Percentiles rank a stretch among this genome's conserved stretches.
Evolutionary conservation across 2,888 invertebrate genomes (phyloP).

Genomic region (Hemithea aestivaria): DNA sequence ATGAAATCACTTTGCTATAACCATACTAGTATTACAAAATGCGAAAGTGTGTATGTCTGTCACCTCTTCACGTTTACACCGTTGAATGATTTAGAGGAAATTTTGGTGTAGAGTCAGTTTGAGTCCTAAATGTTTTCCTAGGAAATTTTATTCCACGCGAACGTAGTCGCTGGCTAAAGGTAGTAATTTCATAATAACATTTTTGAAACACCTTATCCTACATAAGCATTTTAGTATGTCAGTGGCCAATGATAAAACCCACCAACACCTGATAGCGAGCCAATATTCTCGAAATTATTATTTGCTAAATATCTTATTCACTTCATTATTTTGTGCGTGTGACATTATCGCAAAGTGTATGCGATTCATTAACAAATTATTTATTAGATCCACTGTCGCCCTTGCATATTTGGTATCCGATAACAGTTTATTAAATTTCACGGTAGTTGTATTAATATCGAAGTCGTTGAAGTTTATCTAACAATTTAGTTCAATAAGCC

Average conservation of each 20-base stretch:
- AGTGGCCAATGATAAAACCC: not conserved
- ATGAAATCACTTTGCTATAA: too few species aligned
- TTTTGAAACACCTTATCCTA: not conserved
- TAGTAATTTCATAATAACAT: too few species aligned
- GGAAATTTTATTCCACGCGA: too few species aligned
- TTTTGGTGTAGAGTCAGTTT: too few species aligned
- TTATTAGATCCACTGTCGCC: conserved; percentile 51
- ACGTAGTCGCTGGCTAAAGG: too few species aligned
- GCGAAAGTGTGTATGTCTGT: too few species aligned
- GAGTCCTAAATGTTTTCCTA: too few species aligned
- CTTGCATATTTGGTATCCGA: conserved; percentile 52
- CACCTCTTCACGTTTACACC: too few species aligned
- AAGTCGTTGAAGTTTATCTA: conserved; percentile 51
- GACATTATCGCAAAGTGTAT: conserved; percentile 43
- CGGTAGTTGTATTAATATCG: conserved; percentile 53
- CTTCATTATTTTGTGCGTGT: conserved; percentile 10
- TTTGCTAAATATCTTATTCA: conserved; percentile 12
- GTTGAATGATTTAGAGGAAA: too few species aligned
- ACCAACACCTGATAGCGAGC: not conserved
- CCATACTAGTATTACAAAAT: too few species aligned
- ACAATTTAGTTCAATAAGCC: conserved; percentile 47
- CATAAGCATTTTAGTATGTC: too few species aligned
- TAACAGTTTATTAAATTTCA: conserved; percentile 70
- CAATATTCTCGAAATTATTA: conserved; percentile 5
- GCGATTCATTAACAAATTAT: conserved; percentile 59